Evolutionary conservation across 2,888 invertebrate species (phyloP), one percentile per base, ranked within the genome.

Genomic region (Bunonema sp.): DNA sequence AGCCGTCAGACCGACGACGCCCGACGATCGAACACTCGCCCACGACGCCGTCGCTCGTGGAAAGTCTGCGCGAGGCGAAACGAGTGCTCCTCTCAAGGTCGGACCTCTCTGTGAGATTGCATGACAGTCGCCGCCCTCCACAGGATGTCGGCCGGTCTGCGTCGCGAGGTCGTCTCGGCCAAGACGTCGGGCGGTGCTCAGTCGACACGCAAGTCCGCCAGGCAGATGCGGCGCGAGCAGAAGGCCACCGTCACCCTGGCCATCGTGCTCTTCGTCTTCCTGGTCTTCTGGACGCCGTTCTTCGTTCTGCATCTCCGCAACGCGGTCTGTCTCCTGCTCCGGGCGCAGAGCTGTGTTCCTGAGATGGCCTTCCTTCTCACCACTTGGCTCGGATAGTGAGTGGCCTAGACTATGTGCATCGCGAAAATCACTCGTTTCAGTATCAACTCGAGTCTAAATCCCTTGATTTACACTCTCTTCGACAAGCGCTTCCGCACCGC

Each of bases 191-290:
- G n/a, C n/a, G n/a, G n/a, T n/a, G n/a, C n/a, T n/a, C n/a, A n/a
- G n/a, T n/a, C n/a, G n/a, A n/a, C n/a, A n/a, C n/a, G n/a, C n/a
- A 67, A 66, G 38, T 63, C 65, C 2, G 52, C 60, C 0, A 60
- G 59, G 35, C 66, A 67, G 35, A 59, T 66, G 57, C 46, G 56
- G 71, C 83, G 84, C 61, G 97, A 97, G 69, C 79, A 88, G 47
- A 97, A 93, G 73, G 93, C 93, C 29, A 97, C 97, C 10, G 89
- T 93, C 75, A 97, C 93, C 4, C 74, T 97, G 52, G 93, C 93
- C 43, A 91, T 97, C 72, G 93, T 97, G 54, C 77, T 97, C 71
- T 93, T 88, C 61, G 88, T 91, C 2, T 97, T 97, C 72, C 79
- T 97, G 33, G 79, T 88, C 68, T 97, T 93, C 73, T 97, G 93